Evolutionary conservation across 2,113 vertebrate genomes (phyloP), one percentile per base, ranked within the genome.

Genomic region (Electrona antarctica): DNA sequence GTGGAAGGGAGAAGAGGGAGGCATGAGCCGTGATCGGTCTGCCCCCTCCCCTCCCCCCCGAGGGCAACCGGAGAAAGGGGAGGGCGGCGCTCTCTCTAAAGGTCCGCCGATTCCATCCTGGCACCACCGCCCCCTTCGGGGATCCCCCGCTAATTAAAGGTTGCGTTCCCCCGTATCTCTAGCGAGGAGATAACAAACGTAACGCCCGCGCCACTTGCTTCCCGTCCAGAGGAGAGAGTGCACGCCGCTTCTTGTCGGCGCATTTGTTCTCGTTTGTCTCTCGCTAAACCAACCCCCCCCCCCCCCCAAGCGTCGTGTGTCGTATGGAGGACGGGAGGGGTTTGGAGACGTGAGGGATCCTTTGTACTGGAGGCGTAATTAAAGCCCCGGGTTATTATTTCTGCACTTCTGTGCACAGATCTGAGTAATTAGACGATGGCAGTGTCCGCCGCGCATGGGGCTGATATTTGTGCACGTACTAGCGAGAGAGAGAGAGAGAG

Each of bases 81-180:
- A 54, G 86, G 90, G 88, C 80, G 67, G 71, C 50, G 83, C 80
- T 77, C 88, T 83, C 78, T 29, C 86, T 91, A 90, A 91, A 91
- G 87, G 90, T 90, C 86, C 90, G 14, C 88, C 88, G 88, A 91
- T 91, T 87, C 87, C 78, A 88, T 80, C 84, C 79, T 67, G 29
- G 78, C 81, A 85, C 77, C 84, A 46, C 77, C 85, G 85, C 21
- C 21, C 21, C 21, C 86, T 85, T 87, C 90, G 74, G 82, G 85
- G 88, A 85, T 86, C 72, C 74, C 21, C 75, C 57, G 6, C 84
- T 91, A 89, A 91, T 90, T 89, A 91, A 91, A 91, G 90, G 88
- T 90, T 91, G 83, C 89, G 90, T 91, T 21, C 21, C 21, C 21
- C 21, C 90, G 86, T 87, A 88, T 89, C 85, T 87, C n/a, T 21